phyloP scores from a whole-genome alignment of 1,140 invertebrate genomes.

The Lasaia peninsularis region DNA sequence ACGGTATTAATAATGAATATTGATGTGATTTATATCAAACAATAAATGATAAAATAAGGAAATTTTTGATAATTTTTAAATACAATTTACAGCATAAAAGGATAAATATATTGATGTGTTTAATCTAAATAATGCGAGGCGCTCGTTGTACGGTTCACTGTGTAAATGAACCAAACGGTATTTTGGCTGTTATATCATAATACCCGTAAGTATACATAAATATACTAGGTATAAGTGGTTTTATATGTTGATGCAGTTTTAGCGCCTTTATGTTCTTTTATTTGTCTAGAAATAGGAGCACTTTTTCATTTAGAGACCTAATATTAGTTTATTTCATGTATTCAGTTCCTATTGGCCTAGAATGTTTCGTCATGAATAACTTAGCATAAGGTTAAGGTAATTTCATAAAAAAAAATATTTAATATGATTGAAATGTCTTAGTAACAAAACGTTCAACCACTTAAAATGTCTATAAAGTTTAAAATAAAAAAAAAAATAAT shows the following conservation, averaged over 20 bases:
- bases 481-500: too few species aligned
- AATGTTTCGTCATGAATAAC: slow-evolving; percentile 59
- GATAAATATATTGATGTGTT: slow-evolving; percentile 17
- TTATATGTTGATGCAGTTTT: slow-evolving; percentile 36
- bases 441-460: too few species aligned
- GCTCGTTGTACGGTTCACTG: slow-evolving; percentile 17
- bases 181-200: slow-evolving; percentile 48
- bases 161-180: slow-evolving; percentile 14
- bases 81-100: slow-evolving; percentile 2
- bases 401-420: slow-evolving; percentile 31
- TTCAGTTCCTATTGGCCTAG: slow-evolving; percentile 72
- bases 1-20: neutral
- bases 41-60: slow-evolving; percentile 10
- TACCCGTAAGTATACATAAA: slow-evolving; percentile 52
- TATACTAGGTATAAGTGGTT: slow-evolving; percentile 53
- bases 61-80: slow-evolving; percentile 20
- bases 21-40: slow-evolving; percentile 9
- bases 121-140: slow-evolving; percentile 29
- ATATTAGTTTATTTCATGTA: slow-evolving; percentile 43
- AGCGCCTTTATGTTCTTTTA: slow-evolving; percentile 33
- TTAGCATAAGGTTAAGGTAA: slow-evolving; percentile 44
- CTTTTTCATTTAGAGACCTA: slow-evolving; percentile 36
- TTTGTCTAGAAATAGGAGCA: slow-evolving; percentile 36
- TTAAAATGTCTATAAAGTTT: too few species aligned
- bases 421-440: too few species aligned